Base-by-base conservation (phyloP, 2,888 invertebrate species). In the Dendrolimus houi region DNA sequence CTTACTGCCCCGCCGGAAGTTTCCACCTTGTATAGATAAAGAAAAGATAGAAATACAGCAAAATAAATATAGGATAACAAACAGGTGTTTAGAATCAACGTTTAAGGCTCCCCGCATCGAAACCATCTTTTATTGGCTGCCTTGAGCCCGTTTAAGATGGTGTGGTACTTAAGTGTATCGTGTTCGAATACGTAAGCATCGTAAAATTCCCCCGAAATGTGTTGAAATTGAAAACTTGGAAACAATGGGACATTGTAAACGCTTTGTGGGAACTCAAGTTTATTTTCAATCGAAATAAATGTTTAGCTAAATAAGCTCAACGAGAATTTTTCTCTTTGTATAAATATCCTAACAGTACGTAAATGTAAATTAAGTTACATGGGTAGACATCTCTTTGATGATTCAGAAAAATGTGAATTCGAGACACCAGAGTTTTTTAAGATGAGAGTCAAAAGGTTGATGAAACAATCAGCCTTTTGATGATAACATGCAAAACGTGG, bases 71-170 rank as follows among this genome's bases (percentile, higher is more conserved):
- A 56, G 66, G 72, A 73, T 72, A 74, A 72, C 68, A 73, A 75
- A 67, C 71, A 73, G 73, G 72, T 75, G 71, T 71, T 73, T 69
- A 72, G 63, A 66, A 65, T 67, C 66, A 64, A 66, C 66, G 60
- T 64, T 68, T 66, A 61, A 60, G 65, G 66, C 57, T 63, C 62
- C 62, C 64, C 62, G 54, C 61, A 62, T 60, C 55, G 60, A 62
- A 64, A 70, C 68, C 66, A 67, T 65, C 66, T 71, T 77, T 77
- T 77, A 77, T 76, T 72, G 71, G 68, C 74, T 72, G 67, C 67
- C 62, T 71, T 68, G 66, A 74, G 68, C 69, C 69, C 68, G 65
- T 75, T 71, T 72, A 71, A 71, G 68, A 64, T 62, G 58, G 57
- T 64, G 60, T 58, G 69, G 65, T 65, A 62, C 68, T 68, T 66